Evolutionary conservation across 2,797 vertebrate genomes (phyloP), one percentile per base, ranked within the genome.

Genomic region (Helarctos malayanus): DNA sequence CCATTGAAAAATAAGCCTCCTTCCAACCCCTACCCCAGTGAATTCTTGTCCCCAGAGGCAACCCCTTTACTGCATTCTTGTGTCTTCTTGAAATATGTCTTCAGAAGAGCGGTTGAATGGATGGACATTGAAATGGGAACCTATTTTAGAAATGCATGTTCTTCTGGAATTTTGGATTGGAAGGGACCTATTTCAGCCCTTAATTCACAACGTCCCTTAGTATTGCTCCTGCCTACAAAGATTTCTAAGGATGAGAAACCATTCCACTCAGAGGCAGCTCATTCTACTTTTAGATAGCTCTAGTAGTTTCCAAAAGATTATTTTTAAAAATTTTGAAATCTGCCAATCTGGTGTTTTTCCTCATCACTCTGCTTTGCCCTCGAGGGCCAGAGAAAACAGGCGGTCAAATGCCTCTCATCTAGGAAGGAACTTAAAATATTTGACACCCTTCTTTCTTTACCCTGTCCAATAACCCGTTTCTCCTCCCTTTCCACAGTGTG

Each of bases 381-480:
- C 69, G 32, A n/a, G 91, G 88, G 83, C 45, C 78, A 80, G 81
- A 21, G 81, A 49, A 95, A 91, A 93, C 93, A 95, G 89, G 89
- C 91, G 87, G 71, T 16, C 54, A 75, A 27, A 61, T 35, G 61
- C 54, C 73, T 68, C 38, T 84, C 0, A n/a, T 41, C 73, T 35
- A 13, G 73, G 71, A 84, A 71, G 41, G 80, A 78, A 52, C 57
- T 71, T 47, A 49, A 84, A 91, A 27, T 56, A 68, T 54, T 38
- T n/a, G n/a, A 80, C 54, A 23, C 15, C 15, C 7, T 76, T 6
- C 21, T n/a, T 27, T 61, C 61, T 35, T 38, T n/a, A 54, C 27
- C 27, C 15, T 23, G 82, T 49, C 32, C 19, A 35, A 49, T n/a
- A 23, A 54, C 32, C 38, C 10, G 0, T 25, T 29, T 65, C 57